Evolutionary conservation across 2,113 vertebrate genomes (phyloP).

Genomic region (Campylomormyrus numenius): DNA sequence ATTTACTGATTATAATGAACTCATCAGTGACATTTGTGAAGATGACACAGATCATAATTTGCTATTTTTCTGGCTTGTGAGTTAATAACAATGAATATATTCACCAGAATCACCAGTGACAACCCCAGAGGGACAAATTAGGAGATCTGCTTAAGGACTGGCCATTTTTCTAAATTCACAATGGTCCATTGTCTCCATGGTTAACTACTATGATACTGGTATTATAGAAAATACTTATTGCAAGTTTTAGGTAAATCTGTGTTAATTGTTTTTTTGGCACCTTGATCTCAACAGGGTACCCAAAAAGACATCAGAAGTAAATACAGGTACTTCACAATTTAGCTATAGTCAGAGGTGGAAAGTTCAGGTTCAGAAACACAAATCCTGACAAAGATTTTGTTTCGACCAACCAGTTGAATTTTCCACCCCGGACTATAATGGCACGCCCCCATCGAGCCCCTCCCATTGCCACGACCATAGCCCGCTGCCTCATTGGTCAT

Average conservation of each 20-base stretch:
- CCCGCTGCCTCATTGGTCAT: neutral
- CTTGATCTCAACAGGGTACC: neutral
- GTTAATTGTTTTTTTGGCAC: neutral
- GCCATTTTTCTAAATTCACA: neutral
- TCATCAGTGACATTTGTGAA: conserved; percentile 6
- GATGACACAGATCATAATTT: neutral
- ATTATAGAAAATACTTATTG: neutral
- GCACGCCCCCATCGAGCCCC: neutral
- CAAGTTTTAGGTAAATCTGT: neutral
- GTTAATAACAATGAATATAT: neutral
- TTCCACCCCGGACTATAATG: neutral
- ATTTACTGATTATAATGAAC: conserved; percentile 7
- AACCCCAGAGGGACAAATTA: neutral
- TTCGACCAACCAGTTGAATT: neutral
- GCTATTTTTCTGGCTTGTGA: neutral
- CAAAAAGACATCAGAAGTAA: neutral
- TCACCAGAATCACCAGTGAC: neutral
- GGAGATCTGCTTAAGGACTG: neutral
- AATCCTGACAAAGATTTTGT: neutral
- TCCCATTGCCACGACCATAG: neutral
- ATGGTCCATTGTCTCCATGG: neutral
- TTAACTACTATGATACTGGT: neutral
- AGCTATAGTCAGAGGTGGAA: neutral
- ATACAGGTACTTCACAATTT: neutral
- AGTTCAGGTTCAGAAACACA: neutral